phyloP scores from a whole-genome alignment of 2,888 invertebrate genomes.

The Sarcophaga rosellei region DNA sequence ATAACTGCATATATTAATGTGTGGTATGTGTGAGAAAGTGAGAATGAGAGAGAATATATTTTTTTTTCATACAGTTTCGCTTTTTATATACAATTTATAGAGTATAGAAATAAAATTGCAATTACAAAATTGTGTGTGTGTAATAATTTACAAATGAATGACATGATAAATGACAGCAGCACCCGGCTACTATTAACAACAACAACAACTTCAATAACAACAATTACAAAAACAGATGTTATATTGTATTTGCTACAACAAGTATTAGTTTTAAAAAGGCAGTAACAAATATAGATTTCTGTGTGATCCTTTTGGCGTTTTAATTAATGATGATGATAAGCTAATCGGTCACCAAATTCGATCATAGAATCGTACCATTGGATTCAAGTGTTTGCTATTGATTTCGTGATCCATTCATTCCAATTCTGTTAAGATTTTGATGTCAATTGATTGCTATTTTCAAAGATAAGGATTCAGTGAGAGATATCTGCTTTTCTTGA shows the following conservation, averaged over 20 bases:
- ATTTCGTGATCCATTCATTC: too few species aligned
- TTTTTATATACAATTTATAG: not conserved
- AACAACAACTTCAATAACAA: slow-evolving; percentile 2
- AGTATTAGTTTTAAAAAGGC: not conserved
- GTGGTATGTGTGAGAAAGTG: not conserved
- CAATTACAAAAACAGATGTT: slow-evolving; percentile 7
- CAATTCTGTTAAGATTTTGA: too few species aligned
- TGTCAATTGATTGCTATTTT: too few species aligned
- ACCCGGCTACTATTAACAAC: slow-evolving; percentile 38
- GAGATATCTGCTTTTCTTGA: too few species aligned
- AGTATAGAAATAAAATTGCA: slow-evolving; percentile 59
- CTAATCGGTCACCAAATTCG: too few species aligned
- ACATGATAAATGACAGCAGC: slow-evolving; percentile 65
- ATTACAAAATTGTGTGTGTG: slow-evolving; percentile 65
- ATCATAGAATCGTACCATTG: too few species aligned
- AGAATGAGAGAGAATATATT: slow-evolving; percentile 1
- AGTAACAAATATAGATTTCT: not conserved
- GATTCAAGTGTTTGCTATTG: too few species aligned
- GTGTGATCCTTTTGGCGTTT: slow-evolving; percentile 13
- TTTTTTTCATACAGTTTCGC: too few species aligned
- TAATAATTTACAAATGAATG: slow-evolving; percentile 67
- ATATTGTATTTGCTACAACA: not conserved
- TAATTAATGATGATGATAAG: not conserved
- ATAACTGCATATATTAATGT: too few species aligned
- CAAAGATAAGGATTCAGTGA: too few species aligned